Evolutionary conservation across 2,888 invertebrate species (phyloP), one percentile per base, ranked within the genome.

Genomic region (Automeris io): DNA sequence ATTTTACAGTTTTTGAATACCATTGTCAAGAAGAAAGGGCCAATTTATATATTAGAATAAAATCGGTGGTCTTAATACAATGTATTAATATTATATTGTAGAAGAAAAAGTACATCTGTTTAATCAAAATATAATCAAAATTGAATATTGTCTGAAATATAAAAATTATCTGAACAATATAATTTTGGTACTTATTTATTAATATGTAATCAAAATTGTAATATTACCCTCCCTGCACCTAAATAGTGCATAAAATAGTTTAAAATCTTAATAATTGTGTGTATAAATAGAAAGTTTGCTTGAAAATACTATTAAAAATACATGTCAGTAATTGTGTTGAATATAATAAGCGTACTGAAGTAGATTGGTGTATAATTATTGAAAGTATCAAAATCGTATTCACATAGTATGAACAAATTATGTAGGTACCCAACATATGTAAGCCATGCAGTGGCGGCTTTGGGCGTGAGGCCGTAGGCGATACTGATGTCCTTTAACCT

Each of bases 331-430:
- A 75, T 75, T 79, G 73, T 78, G 74, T 81, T 79, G 53, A 69
- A 71, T 69, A 74, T 74, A 69, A 76, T 81, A 71, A 79, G 73
- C 71, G 75, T 82, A 81, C 76, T 68, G 72, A 76, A 77, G 80
- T 85, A 83, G 83, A 83, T 78, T 81, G 81, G 81, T 83, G 81
- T 82, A n/a, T n/a, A n/a, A n/a, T n/a, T n/a, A n/a, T n/a, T n/a
- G n/a, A n/a, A n/a, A n/a, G n/a, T n/a, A n/a, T n/a, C n/a, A n/a
- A n/a, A n/a, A n/a, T n/a, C n/a, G n/a, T n/a, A n/a, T n/a, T 76
- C 65, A 58, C 62, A 63, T 61, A 54, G 48, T 47, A 54, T 61
- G 56, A 49, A 52, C 56, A 62, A 26, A 24, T 50, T 26, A 48
- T 48, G 43, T 49, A 46, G 43, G 40, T 43, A 49, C 41, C 46